A percentile compares a stretch with the other conserved stretches of the same genome.
Conservation (phyloP, 2,797 vertebrate species). For the Bradypodion ventrale region DNA sequence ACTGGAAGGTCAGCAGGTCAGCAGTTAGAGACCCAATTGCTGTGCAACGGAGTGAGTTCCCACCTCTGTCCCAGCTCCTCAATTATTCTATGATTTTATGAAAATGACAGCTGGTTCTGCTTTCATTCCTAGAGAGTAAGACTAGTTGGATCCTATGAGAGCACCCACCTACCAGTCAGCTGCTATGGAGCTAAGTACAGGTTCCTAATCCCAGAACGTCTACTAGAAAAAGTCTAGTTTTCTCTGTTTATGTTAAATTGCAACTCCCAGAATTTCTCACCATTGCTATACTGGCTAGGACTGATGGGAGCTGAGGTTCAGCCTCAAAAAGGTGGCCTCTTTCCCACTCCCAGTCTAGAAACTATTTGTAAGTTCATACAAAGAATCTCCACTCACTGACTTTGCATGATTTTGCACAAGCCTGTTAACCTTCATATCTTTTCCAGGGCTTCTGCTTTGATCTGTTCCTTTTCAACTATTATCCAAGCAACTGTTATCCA, state of each 20-base stretch:
- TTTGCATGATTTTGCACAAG: constrained; percentile 49
- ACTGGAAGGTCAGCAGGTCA: too few species aligned
- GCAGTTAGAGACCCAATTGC: too few species aligned
- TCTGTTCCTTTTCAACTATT: neutral
- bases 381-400: constrained; percentile 40
- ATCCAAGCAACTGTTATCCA: neutral
- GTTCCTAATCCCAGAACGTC: neutral
- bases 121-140: constrained; percentile 36
- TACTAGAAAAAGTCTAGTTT: neutral
- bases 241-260: too few species aligned
- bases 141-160: neutral
- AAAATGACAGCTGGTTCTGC: too few species aligned
- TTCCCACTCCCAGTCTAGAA: neutral
- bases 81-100: too few species aligned
- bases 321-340: neutral
- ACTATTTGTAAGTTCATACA: fast-evolving
- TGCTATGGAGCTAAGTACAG: neutral
- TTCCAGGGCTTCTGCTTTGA: neutral
- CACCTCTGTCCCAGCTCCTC: too few species aligned
- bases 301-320: neutral
- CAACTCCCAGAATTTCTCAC: neutral
- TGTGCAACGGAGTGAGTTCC: too few species aligned
- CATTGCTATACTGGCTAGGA: neutral
- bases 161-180: neutral
- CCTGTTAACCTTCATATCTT: constrained; percentile 30